Conservation (phyloP, 2,888 invertebrate genomes). For the Drosophila anceps region DNA sequence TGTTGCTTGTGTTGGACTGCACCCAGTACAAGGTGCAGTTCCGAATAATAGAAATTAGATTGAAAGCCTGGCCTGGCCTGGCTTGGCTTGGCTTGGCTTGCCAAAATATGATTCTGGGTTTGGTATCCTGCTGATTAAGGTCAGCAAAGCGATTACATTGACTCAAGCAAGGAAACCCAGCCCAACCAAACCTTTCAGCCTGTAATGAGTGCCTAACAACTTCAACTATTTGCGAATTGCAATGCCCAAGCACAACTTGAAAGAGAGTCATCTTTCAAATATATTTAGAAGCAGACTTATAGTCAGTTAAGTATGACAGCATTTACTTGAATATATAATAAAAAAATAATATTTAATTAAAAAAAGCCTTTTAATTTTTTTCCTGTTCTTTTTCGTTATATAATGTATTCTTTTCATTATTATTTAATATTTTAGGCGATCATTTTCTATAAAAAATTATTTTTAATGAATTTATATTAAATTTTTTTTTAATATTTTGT, state of each 20-base stretch:
- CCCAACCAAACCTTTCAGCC: conserved; percentile 23
- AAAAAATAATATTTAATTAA: too few relatives aligned
- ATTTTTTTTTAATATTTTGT: too few relatives aligned
- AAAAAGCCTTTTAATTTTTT: too few relatives aligned
- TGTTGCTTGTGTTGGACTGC: conserved; percentile 25
- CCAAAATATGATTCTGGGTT: conserved; percentile 40
- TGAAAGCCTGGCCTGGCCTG: conserved; percentile 51
- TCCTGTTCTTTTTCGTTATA: too few relatives aligned
- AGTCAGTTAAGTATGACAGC: too few relatives aligned
- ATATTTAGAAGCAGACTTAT: not conserved
- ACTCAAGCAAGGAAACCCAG: conserved; percentile 36
- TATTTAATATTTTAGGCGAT: too few relatives aligned
- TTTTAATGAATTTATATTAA: too few relatives aligned
- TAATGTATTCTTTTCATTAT: too few relatives aligned
- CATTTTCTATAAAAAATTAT: too few relatives aligned
- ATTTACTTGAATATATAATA: too few relatives aligned
- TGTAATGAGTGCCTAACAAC: conserved; percentile 8
- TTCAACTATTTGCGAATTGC: not conserved
- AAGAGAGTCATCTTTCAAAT: not conserved
- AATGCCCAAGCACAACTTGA: not conserved
- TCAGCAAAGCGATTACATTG: conserved; percentile 40
- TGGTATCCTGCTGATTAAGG: conserved; percentile 67
- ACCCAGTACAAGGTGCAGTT: conserved; percentile 70
- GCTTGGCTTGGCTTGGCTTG: not conserved
- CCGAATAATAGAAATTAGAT: conserved; percentile 73